Base-by-base conservation (phyloP, 92 coral and sea anemone genomes). In the Paragorgia papillata region DNA sequence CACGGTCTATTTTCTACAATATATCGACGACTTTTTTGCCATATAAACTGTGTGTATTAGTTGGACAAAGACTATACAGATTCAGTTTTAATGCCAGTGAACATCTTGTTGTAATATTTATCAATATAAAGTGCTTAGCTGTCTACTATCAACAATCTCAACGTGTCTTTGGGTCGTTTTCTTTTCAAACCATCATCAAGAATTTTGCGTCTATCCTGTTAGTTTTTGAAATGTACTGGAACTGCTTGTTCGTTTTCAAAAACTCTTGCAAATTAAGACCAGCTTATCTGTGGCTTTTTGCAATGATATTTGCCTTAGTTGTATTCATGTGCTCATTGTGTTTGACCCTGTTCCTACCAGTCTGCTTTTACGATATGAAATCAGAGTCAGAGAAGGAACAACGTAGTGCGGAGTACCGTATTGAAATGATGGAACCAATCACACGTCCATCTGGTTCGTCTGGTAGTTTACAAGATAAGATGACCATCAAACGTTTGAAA, bases 191-290 rank as follows among this genome's bases (percentile, higher is more conserved):
- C 43, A 37, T 37, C 43, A 37, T 10, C 10, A 10, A 37, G 43
- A 37, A 37, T 37, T 37, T 37, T 10, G 6, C 43, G 4, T 37
- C 43, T 4, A 37, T 10, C 43, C n/a, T 46, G 53, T 37, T 4
- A 37, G 2, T 30, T 29, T 68, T 59, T 4, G 75, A 20, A 68
- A 68, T 68, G 75, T 37, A 46, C 60, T 68, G 75, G 75, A 68
- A 68, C 27, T 68, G 75, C 26, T 57, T 68, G 3, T 41, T 68
- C 41, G 75, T 68, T 68, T 68, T 68, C 59, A 68, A 68, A 33
- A 68, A 68, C 30, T 44, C 58, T 44, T 68, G 75, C 24, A 25
- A 26, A 18, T 25, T 68, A 8, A 68, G 17, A 10, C 29, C 27
- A 20, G 4, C 64, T 18, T 24, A 57, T 0, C 8, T 71, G 34